Evolutionary conservation across 2,888 invertebrate genomes (phyloP).

Genomic region (Temnothorax rugatulus): DNA sequence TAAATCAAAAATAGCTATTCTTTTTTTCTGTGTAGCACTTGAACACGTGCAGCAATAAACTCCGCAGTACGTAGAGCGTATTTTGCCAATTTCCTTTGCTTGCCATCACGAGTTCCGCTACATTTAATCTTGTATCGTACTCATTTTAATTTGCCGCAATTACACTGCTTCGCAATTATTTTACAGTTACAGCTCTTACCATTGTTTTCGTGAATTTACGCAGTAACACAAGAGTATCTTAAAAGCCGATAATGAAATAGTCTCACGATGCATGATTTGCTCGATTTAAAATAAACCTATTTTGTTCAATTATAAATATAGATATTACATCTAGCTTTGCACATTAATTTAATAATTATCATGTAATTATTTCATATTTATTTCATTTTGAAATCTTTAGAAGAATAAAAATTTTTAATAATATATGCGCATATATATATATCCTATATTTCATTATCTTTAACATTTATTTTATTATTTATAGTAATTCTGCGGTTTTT

Average conservation of each 20-base stretch:
- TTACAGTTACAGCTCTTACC: background rate
- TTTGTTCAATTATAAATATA: background rate
- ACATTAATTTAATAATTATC: constrained; percentile 10
- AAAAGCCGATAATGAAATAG: background rate
- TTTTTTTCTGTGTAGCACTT: background rate
- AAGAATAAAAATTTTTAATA: background rate
- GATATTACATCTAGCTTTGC: background rate
- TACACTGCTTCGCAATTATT: background rate
- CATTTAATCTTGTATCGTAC: background rate
- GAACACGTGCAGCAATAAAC: constrained; percentile 35
- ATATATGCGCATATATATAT: too few species aligned
- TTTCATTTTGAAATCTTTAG: background rate
- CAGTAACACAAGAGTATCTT: background rate
- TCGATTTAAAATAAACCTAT: background rate
- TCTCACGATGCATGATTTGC: background rate
- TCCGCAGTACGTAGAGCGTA: background rate
- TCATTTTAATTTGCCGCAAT: background rate
- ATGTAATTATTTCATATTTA: background rate
- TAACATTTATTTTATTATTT: background rate
- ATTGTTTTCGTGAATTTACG: background rate
- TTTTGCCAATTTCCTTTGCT: background rate
- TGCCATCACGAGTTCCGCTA: background rate
- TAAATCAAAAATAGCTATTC: too few species aligned
- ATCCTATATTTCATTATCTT: background rate
- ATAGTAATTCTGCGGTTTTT: background rate